Percentiles rank a stretch among this genome's conserved stretches.
These are phyloP conservation scores for Rosalia funebris DNA, from an alignment of 2,888 invertebrate species.

Conservation along the genomic window DNA sequence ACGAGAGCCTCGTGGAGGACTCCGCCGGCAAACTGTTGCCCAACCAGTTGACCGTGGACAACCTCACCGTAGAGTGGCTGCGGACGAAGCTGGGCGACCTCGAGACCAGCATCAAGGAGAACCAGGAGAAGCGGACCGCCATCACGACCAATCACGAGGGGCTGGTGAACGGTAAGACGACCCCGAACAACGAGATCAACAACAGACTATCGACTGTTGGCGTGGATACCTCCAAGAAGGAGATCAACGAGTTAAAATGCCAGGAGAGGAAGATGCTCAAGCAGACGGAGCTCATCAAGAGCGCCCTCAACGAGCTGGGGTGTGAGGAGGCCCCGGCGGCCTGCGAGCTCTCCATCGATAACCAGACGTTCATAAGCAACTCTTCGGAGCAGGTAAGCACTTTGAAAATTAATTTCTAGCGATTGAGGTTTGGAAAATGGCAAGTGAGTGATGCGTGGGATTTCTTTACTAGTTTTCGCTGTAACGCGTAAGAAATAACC, in stretches of 20 bases:
- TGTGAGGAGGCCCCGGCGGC: constrained; percentile 89
- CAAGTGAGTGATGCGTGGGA: too few relatives aligned
- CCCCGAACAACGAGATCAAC: constrained; percentile 53
- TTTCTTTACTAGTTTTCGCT: too few relatives aligned
- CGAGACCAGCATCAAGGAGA: constrained; percentile 81
- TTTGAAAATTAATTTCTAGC: too few relatives aligned
- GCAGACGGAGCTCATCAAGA: constrained; percentile 84
- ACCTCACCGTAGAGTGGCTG: constrained; percentile 90
- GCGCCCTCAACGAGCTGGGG: constrained; percentile 86
- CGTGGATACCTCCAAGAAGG: constrained; percentile 67
- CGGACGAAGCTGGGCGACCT: constrained; percentile 82
- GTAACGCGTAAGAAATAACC: too few relatives aligned
- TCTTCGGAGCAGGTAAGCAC: constrained; percentile 74
- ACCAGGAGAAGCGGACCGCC: constrained; percentile 70
- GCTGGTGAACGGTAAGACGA: constrained; percentile 59
- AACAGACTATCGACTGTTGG: constrained; percentile 50
- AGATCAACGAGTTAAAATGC: constrained; percentile 82
- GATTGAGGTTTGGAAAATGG: too few relatives aligned
- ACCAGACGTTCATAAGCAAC: constrained; percentile 72
- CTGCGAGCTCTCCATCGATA: constrained; percentile 75
- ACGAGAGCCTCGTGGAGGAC: constrained; percentile 87
- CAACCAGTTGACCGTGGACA: constrained; percentile 91
- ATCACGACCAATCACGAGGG: constrained; percentile 51
- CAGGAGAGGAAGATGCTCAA: constrained; percentile 84
- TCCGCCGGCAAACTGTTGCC: constrained; percentile 87